These are phyloP conservation scores for Lasioglossum marginatum DNA, from an alignment of 2,888 invertebrate species.

Conservation along the genomic window DNA sequence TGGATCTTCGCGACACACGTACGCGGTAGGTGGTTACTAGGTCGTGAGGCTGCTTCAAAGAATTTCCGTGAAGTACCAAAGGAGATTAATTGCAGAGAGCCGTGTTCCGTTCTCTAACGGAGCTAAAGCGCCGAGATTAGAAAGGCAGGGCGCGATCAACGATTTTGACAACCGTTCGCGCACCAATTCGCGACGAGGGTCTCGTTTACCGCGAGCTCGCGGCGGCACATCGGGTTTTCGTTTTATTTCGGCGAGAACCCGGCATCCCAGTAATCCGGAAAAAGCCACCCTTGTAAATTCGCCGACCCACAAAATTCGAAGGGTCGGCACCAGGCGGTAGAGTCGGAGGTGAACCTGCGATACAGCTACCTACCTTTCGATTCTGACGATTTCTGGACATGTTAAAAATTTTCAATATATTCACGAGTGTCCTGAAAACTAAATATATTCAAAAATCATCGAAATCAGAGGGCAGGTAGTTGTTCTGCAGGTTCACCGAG, in stretches of 20 bases:
- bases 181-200: slow-evolving; percentile 8
- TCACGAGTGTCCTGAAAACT: neutral
- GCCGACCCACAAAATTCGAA: slow-evolving; percentile 1
- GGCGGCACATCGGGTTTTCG: neutral
- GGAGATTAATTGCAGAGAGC: neutral
- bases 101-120: neutral
- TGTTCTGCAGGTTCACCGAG: neutral
- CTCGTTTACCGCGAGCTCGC: neutral
- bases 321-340: neutral
- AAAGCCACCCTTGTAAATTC: neutral
- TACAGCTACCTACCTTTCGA: neutral
- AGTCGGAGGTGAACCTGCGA: neutral
- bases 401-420: neutral
- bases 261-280: neutral
- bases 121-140: neutral
- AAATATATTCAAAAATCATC: neutral
- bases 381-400: neutral
- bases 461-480: neutral
- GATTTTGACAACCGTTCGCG: slow-evolving; percentile 3
- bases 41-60: too few relatives aligned
- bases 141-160: neutral
- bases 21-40: neutral
- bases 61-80: neutral
- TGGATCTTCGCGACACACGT: neutral
- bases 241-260: neutral